Conservation (phyloP, 2,888 invertebrate species). For the Calameuta filiformis region DNA sequence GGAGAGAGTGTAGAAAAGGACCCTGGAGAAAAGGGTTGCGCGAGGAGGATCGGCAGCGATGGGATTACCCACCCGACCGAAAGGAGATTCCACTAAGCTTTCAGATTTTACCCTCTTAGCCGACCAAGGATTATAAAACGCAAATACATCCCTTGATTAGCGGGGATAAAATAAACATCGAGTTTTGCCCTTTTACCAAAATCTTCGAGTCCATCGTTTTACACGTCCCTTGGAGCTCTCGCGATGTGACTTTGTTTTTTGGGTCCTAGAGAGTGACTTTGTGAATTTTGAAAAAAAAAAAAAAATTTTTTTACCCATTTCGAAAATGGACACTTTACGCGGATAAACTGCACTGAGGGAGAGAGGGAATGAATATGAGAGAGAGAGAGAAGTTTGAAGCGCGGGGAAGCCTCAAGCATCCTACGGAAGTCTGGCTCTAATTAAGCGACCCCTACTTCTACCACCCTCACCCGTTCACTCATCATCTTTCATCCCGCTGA, state of each 20-base stretch:
- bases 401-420: constrained; percentile 62
- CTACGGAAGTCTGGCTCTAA: constrained; percentile 65
- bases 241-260: background rate
- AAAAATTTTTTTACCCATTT: constrained; percentile 46
- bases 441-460: constrained; percentile 59
- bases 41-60: constrained; percentile 28
- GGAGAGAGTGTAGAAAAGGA: constrained; percentile 7
- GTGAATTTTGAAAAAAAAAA: no score
- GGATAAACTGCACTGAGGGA: constrained; percentile 55
- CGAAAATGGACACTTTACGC: constrained; percentile 61
- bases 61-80: constrained; percentile 55
- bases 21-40: constrained; percentile 15
- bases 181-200: constrained; percentile 22
- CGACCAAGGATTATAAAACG: constrained; percentile 65
- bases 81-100: constrained; percentile 63
- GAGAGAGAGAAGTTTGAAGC: constrained; percentile 55
- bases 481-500: constrained; percentile 56
- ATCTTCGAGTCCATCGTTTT: background rate
- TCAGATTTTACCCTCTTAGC: constrained; percentile 63
- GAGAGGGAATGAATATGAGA: background rate
- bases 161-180: constrained; percentile 62
- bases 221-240: background rate
- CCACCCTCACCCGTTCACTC: constrained; percentile 43
- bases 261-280: background rate
- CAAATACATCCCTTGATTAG: constrained; percentile 66